phyloP scores from a whole-genome alignment of 2,888 invertebrate species.

The Mimachlamys varia region DNA sequence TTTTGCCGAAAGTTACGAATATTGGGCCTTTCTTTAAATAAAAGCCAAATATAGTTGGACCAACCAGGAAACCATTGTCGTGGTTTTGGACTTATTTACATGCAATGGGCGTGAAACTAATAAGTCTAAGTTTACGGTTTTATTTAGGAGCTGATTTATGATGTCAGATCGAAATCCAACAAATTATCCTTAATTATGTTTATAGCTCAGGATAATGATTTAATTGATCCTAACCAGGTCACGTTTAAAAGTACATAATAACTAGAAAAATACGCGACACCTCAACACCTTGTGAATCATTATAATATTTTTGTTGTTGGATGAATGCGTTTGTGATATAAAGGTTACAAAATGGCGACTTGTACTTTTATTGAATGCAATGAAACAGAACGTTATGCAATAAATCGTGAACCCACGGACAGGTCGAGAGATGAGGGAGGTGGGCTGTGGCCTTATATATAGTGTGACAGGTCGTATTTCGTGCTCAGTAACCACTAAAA shows the following conservation, averaged over 20 bases:
- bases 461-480: neutral
- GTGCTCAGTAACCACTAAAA: constrained; percentile 28
- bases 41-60: too few species aligned
- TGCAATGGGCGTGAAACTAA: neutral
- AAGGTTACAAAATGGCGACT: neutral
- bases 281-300: neutral
- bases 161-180: constrained; percentile 17
- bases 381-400: constrained; percentile 26
- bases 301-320: neutral
- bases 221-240: neutral
- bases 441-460: neutral
- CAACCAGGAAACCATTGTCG: too few species aligned
- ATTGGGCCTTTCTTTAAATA: too few species aligned
- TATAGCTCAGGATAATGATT: neutral
- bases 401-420: constrained; percentile 13
- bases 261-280: neutral
- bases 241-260: neutral
- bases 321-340: neutral
- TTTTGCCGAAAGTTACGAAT: too few species aligned
- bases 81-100: neutral
- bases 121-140: neutral
- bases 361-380: constrained; percentile 9
- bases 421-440: neutral
- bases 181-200: constrained; percentile 1
- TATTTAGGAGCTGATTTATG: constrained; percentile 20